Base-by-base conservation (phyloP, 2,113 vertebrate genomes). In the Dendropsophus ebraccatus region DNA sequence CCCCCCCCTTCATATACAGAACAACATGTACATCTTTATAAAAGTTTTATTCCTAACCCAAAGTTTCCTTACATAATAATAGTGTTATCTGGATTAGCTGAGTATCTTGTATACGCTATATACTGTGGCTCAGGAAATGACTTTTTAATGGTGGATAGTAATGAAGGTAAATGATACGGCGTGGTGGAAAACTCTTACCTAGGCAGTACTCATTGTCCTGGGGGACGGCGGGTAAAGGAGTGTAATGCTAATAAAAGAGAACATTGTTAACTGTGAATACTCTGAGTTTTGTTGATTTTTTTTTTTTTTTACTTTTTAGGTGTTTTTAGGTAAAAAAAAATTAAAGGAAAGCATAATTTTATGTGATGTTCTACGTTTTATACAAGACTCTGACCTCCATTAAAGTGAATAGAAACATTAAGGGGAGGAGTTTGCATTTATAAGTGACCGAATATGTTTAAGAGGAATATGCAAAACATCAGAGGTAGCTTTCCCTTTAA, bases 71-170 rank as follows among this genome's bases (percentile, higher is more conserved):
- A 16, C 14, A 35, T 69, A 69, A 69, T 69, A 35, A 35, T 19
- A 11, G 23, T 1, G 65, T 5, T 35, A 19, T 69, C 16, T 0
- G 17, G 30, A 35, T 19, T 16, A 69, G 28, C 30, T 17, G 30
- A 32, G 65, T 19, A 35, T 10, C 65, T 69, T 35, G 30, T 35
- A 32, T 35, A 69, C 23, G 9, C 35, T 69, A 69, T 32, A 69
- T 69, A 72, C 21, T 23, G 35, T 0, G 6, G 17, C 21, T 0
- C 21, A 41, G 69, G 69, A 41, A 72, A 72, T 72, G 12, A 72
- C 69, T 72, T 72, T 72, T 72, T 72, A 72, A 72, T 72, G 69
- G 69, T 72, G 69, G 32, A 12, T 41, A 41, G 35, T 72, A 72
- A 72, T 72, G 69, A 72, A 70, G 17, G 30, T 70, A 37, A 70